A percentile compares a stretch with the other conserved stretches of the same genome.
Evolutionary conservation across 2,113 vertebrate genomes (phyloP).

Genomic region (Platichthys flesus): DNA sequence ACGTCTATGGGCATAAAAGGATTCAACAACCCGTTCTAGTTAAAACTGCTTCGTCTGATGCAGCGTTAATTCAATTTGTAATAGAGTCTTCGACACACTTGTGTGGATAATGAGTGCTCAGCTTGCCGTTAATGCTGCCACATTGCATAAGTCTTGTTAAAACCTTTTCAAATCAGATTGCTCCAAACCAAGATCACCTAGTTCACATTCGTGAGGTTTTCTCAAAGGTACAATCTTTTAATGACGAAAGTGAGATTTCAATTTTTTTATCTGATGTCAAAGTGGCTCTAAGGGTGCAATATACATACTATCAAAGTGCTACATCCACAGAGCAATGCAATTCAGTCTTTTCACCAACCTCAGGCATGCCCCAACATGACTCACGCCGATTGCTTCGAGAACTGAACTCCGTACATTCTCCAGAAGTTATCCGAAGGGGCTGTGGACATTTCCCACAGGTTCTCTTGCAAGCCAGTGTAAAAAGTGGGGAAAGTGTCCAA

Average conservation of each 20-base stretch:
- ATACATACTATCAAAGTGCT: neutral
- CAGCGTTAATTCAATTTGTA: constrained; percentile 49
- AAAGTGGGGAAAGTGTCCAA: too few relatives aligned
- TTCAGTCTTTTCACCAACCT: too few relatives aligned
- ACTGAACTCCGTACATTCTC: too few relatives aligned
- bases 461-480: too few relatives aligned
- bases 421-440: too few relatives aligned
- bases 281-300: neutral
- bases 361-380: neutral
- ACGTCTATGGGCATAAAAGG: constrained; percentile 34
- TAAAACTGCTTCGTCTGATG: constrained; percentile 27
- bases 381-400: neutral
- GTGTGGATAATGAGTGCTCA: constrained; percentile 30
- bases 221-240: neutral
- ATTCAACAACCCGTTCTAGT: constrained; percentile 17
- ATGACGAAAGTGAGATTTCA: neutral
- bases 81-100: constrained; percentile 46
- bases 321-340: neutral
- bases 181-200: constrained; percentile 17
- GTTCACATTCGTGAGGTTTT: constrained; percentile 9
- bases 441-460: too few relatives aligned
- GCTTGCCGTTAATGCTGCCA: constrained; percentile 34
- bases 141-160: constrained; percentile 13
- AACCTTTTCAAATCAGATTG: neutral
- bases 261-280: neutral